A percentile compares a stretch with the other conserved stretches of the same genome.
Evolutionary conservation across 2,888 invertebrate species (phyloP).

Genomic region (Phaedon cochleariae): DNA sequence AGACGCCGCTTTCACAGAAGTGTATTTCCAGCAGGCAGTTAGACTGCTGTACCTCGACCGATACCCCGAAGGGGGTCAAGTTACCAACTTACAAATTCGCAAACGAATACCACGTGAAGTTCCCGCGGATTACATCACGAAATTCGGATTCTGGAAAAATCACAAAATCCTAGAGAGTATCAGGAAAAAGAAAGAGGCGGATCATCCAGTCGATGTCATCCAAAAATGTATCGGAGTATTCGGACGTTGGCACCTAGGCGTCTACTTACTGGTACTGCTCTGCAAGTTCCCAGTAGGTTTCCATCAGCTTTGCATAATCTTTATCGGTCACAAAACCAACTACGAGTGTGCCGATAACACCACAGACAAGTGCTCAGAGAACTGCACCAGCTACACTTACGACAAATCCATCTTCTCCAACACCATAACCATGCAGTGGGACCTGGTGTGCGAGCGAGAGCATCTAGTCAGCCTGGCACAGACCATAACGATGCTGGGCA

Average conservation of each 20-base stretch:
- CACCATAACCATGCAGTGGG: slow-evolving; percentile 78
- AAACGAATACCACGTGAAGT: neutral
- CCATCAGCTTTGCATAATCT: slow-evolving; percentile 79
- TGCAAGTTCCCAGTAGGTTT: slow-evolving; percentile 67
- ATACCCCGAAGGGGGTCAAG: neutral
- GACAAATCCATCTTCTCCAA: slow-evolving; percentile 66
- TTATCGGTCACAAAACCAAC: slow-evolving; percentile 72
- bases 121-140: neutral
- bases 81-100: neutral
- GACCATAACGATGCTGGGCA: slow-evolving; percentile 77
- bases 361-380: slow-evolving; percentile 64
- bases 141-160: neutral
- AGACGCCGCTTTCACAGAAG: neutral
- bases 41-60: neutral
- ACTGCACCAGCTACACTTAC: slow-evolving; percentile 63
- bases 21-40: neutral
- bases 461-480: slow-evolving; percentile 76
- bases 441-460: slow-evolving; percentile 71
- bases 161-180: neutral
- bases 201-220: neutral
- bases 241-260: slow-evolving; percentile 1
- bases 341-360: slow-evolving; percentile 59
- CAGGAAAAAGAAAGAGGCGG: neutral
- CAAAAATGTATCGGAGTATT: slow-evolving; percentile 7
- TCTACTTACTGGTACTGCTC: slow-evolving; percentile 3